Conservation (phyloP, 2,113 vertebrate genomes). For the Lophura nycthemera region DNA sequence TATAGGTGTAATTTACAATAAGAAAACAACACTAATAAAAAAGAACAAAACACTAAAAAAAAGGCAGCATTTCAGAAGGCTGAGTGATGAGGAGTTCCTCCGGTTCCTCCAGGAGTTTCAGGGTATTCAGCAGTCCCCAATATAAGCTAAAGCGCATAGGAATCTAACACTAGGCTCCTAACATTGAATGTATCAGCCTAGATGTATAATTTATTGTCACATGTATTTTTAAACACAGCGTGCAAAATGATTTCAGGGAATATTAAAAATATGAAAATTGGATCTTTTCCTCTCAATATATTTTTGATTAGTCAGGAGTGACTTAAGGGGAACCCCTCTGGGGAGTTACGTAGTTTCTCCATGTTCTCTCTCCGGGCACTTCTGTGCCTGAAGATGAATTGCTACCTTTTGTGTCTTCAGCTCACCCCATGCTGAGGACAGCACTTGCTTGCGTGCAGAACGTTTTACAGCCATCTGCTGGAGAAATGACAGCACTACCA, state of each 20-base stretch:
- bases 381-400: neutral
- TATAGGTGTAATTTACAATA: neutral
- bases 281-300: neutral
- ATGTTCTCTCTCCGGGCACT: neutral
- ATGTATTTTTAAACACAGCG: slow-evolving; percentile 28
- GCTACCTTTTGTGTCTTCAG: neutral
- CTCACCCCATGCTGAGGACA: fast-evolving
- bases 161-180: neutral
- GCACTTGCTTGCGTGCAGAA: neutral
- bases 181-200: neutral
- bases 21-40: neutral
- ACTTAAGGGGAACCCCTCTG: neutral
- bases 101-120: neutral
- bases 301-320: neutral
- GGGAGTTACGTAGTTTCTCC: neutral
- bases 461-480: slow-evolving; percentile 73
- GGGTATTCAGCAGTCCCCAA: neutral
- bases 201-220: slow-evolving; percentile 29
- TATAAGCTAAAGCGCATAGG: fast-evolving
- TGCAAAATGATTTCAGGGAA: slow-evolving; percentile 5
- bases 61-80: neutral
- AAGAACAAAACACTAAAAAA: neutral
- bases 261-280: neutral
- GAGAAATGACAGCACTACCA: slow-evolving; percentile 12
- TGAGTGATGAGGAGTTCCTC: neutral